Base-by-base conservation (phyloP, 1,140 invertebrate genomes). In the Papilio polyxenes region DNA sequence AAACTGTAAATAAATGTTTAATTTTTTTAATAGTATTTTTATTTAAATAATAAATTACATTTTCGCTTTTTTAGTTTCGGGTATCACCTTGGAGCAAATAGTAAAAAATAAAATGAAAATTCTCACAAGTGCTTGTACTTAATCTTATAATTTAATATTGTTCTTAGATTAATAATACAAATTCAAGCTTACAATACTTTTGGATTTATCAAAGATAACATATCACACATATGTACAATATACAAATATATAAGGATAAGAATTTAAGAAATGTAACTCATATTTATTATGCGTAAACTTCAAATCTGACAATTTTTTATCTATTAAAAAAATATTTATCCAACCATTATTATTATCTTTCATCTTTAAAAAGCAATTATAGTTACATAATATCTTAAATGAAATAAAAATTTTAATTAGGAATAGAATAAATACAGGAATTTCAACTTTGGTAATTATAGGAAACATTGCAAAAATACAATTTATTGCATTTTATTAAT, bases 391-490 rank as follows among this genome's bases (percentile, higher is more conserved):
- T 5, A n/a, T 59, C 56, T 59, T 59, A n/a, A n/a, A 59, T 59
- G n/a, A 59, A 59, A 59, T n/a, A 59, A 59, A n/a, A 59, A 53
- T 1, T 8, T 8, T 53, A 0, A 10, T n/a, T 59, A 59, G 56
- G 56, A 59, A 59, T 11, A 65, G 3, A 65, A 75, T n/a, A 44
- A 9, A 17, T 75, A 75, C 20, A 17, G 40, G 31, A 44, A 44
- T 74, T 40, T 17, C 37, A 74, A 75, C 44, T 75, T 75, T 75
- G 74, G 74, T 49, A 15, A 75, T 49, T n/a, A 0, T 75, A 75
- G 74, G 74, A 75, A 75, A 51, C 44, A 75, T 48, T 75, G 44
- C 23, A 75, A 75, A 75, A 75, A 75, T 48, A 51, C 31, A 72
- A 20, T 8, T 72, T 15, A 8, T 37, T 51, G 37, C 15, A 23